These are phyloP conservation scores for Mycogona germanica DNA, from an alignment of 2,888 invertebrate species.

Conservation along the genomic window DNA sequence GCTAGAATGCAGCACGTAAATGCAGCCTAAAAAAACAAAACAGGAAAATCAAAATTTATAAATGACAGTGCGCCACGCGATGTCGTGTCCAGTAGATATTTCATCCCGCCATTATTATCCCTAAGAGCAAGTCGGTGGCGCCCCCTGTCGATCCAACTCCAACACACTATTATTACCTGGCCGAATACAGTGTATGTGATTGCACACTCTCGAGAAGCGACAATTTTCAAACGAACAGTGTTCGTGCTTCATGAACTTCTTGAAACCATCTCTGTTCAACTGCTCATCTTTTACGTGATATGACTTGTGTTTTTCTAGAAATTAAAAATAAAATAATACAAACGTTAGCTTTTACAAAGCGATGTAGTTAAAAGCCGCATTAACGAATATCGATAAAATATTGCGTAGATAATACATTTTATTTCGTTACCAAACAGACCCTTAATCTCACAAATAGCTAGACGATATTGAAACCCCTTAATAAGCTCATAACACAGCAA, in stretches of 20 bases:
- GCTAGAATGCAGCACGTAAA: constrained; percentile 90
- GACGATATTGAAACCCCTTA: too few relatives aligned
- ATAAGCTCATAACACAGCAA: too few relatives aligned
- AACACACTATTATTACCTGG: constrained; percentile 29
- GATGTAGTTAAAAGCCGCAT: too few relatives aligned
- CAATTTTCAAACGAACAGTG: constrained; percentile 83
- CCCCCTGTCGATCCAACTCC: neutral
- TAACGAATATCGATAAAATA: too few relatives aligned
- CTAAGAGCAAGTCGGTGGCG: neutral
- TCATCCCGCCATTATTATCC: neutral
- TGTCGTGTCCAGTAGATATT: neutral
- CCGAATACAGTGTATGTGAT: constrained; percentile 96
- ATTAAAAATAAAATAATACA: too few relatives aligned
- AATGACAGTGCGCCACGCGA: neutral
- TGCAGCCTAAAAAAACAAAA: constrained; percentile 50
- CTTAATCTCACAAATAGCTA: too few relatives aligned
- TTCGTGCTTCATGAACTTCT: constrained; percentile 97
- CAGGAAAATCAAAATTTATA: constrained; percentile 11
- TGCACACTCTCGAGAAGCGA: constrained; percentile 85
- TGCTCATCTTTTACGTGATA: constrained; percentile 98
- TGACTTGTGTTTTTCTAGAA: constrained; percentile 92
- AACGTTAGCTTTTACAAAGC: too few relatives aligned
- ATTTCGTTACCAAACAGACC: too few relatives aligned
- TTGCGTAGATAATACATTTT: too few relatives aligned
- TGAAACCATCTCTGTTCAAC: constrained; percentile 88